Base-by-base conservation (phyloP, 2,888 invertebrate genomes). In the Scaptomyza reducta region DNA sequence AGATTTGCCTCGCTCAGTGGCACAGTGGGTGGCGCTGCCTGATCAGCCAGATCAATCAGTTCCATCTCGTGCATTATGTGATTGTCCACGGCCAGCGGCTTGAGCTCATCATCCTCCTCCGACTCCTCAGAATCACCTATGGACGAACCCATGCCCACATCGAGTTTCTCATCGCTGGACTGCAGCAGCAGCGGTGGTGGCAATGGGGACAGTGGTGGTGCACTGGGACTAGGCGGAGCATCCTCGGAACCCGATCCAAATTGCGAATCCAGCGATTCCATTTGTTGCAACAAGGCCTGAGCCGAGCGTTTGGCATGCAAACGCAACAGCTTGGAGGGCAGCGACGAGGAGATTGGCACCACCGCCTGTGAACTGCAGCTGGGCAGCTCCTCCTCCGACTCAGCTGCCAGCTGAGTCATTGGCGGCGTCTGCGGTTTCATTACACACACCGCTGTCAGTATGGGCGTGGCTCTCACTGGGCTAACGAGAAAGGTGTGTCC, bases 91-190 rank as follows among this genome's bases (percentile, higher is more conserved):
- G 92, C 91, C 62, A 92, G 72, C 3, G 92, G 92, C 57, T 92
- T 91, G 13, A 92, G 74, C 50, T 92, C 91, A 69, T 92, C 92
- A 44, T 91, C 91, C 64, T 91, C 92, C 63, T 92, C 92, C 0
- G 92, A 91, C 47, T 91, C 90, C 64, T 87, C 90, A 0, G 90
- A 90, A 27, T 89, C 89, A 1, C 86, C 89, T 14, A 90, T 89
- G 13, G 90, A 89, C 0, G 89, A 87, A 6, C 89, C 89, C 88
- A 90, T 89, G 58, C 89, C 90, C 14, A 89, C 87, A 38, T 88
- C 89, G 44, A 91, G 69, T 50, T 88, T 88, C 11, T 89, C 88
- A 25, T 78, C 84, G 51, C 71, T 79, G 13, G 79, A 74, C 1
- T 58, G 14, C 9, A 77, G 63, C 5, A 38, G 9, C 31, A 10